phyloP scores from a whole-genome alignment of 2,888 invertebrate genomes.

The Pomacea canaliculata region DNA sequence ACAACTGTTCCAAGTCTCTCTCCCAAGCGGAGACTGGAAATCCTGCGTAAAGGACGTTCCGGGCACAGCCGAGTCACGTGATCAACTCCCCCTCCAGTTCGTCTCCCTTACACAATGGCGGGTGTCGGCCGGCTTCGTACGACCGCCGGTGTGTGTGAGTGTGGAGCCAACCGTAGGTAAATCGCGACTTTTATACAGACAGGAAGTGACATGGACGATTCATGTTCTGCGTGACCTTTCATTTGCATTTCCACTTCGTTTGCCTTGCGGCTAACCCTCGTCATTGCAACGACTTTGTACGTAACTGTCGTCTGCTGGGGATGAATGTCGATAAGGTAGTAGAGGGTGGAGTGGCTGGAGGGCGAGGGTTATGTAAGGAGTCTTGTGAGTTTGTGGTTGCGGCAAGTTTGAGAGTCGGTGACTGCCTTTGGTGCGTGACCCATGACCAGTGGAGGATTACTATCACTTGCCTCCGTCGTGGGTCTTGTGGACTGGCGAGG shows the following conservation, averaged over 20 bases:
- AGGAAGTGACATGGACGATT: slow-evolving; percentile 16
- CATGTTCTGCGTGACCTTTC: background rate
- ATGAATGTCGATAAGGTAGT: background rate
- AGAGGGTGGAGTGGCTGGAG: too few species aligned
- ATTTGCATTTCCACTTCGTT: background rate
- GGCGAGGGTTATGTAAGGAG: too few species aligned
- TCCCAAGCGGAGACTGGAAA: background rate
- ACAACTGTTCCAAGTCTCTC: background rate
- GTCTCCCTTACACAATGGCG: slow-evolving; percentile 14
- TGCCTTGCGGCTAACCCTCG: background rate
- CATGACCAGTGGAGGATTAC: too few species aligned
- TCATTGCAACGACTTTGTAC: background rate
- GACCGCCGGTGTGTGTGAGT: background rate
- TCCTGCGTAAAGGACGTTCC: slow-evolving; percentile 2
- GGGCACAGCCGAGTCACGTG: slow-evolving; percentile 24
- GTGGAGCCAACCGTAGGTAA: background rate
- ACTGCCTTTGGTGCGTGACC: too few species aligned
- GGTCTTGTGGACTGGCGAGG: too few species aligned
- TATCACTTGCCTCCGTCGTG: too few species aligned
- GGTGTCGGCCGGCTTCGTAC: background rate
- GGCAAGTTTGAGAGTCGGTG: too few species aligned
- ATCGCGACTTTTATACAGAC: slow-evolving; percentile 14
- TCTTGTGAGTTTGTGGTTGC: too few species aligned
- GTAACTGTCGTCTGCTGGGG: slow-evolving; percentile 5
- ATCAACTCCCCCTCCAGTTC: slow-evolving; percentile 4